Evolutionary conservation across 2,888 invertebrate genomes (phyloP).

Genomic region (Eucriotettix oculatus): DNA sequence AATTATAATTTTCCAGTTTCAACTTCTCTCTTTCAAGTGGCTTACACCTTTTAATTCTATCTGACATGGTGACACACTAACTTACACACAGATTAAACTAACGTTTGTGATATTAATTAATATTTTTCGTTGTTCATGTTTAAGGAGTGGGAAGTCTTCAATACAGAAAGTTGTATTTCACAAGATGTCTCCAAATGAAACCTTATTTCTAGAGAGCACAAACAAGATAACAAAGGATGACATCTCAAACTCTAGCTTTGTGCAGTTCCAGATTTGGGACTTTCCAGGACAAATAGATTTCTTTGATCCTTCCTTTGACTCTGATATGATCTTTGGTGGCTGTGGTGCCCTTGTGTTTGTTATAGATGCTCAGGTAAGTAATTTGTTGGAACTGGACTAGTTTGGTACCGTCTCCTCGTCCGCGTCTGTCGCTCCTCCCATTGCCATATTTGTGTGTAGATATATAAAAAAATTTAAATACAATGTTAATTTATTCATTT

Average conservation of each 20-base stretch:
- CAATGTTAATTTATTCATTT: background rate
- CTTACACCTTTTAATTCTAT: background rate
- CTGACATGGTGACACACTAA: background rate
- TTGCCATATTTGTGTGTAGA: too few relatives aligned
- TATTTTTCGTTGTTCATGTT: slow-evolving; percentile 22
- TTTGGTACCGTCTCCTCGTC: too few relatives aligned
- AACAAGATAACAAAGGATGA: slow-evolving; percentile 98
- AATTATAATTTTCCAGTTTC: too few relatives aligned
- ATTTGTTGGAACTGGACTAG: too few relatives aligned
- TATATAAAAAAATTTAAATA: too few relatives aligned
- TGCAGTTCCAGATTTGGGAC: slow-evolving; percentile 99
- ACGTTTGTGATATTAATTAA: background rate
- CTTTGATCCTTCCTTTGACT: slow-evolving; percentile 90
- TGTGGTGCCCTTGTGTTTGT: slow-evolving; percentile 98
- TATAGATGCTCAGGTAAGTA: slow-evolving; percentile 78
- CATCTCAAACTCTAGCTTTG: slow-evolving; percentile 92
- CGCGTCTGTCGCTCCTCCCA: too few relatives aligned
- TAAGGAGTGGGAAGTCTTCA: slow-evolving; percentile 94
- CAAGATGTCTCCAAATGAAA: slow-evolving; percentile 99
- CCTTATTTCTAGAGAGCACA: slow-evolving; percentile 93
- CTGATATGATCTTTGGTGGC: slow-evolving; percentile 89
- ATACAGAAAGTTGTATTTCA: slow-evolving; percentile 99
- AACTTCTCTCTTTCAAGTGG: too few relatives aligned
- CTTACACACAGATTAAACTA: background rate
- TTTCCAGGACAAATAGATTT: slow-evolving; percentile 98